Evolutionary conservation across 1,140 invertebrate species (phyloP), one percentile per base, ranked within the genome.

Genomic region (Agrilus planipennis): DNA sequence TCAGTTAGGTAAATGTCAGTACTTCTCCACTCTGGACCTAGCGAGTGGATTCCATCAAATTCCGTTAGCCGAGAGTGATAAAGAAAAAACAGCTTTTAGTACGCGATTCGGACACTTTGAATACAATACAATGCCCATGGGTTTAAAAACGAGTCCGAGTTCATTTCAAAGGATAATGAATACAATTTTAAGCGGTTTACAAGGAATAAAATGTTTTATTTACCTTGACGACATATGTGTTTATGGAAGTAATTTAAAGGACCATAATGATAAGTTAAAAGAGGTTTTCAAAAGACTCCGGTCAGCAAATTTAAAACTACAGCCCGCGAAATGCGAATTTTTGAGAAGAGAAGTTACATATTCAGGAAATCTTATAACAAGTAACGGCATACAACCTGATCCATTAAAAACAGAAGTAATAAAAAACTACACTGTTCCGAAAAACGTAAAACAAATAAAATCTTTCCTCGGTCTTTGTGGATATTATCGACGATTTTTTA

Each of bases 11-110:
- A 18, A 15, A 19, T 12, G 14, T 19, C 6, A 7, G 11, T 61
- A 50, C 25, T 69, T 70, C 39, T 48, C 51, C 1, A 49, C 52
- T 1, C 34, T 71, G 4, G 66, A 72, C 50, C 29, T 66, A 11
- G 41, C 38, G 0, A 53, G 46, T 31, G 70, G 68, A 3, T 72
- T 63, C 49, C 62, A 56, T 49, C 68, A 73, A 47, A 49, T 72
- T 18, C 32, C 40, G 6, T 37, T 71, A 2, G 43, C 54, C 9
- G 14, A 43, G 23, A 41, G 53, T 10, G 52, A 56, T 43, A 47
- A 23, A 18, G 25, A 47, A 0, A 68, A 68, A 42, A 51, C 51
- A 42, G 60, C 58, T 4, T 66, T 65, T 31, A 52, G 38, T 2
- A 46, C 43, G 2, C 34, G 34, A 15, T 36, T 41, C 14, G 51